Evolutionary conservation across 2,888 invertebrate genomes (phyloP), one percentile per base, ranked within the genome.

Genomic region (Bibio marci): DNA sequence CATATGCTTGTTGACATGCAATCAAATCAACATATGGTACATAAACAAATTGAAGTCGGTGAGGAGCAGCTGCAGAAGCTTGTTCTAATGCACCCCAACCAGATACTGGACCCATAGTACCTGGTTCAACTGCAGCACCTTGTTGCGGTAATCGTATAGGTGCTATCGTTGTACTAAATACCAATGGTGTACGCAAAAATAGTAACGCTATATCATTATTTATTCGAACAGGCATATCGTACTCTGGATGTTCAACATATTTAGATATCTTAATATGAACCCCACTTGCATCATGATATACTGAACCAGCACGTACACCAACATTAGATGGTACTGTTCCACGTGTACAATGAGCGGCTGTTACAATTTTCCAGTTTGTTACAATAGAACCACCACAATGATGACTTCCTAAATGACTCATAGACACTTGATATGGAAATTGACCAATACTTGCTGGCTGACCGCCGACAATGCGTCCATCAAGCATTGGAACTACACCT

Each of bases 331-430:
- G 44, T 8, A 48, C 47, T 12, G 41, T 34, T 32, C 62, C 58
- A 25, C 47, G 43, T 30, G 67, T 52, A 46, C 74, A 75, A 49
- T 75, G 73, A 4, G 73, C 74, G n/a, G 73, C 73, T 2, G 72
- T 74, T 1, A 74, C 42, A 4, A 70, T 59, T 22, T 65, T 63
- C 30, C 59, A 53, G 14, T 50, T 53, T 33, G 64, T 63, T 17
- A 75, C 55, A 14, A 70, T 62, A 6, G 67, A 54, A 1, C 69
- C 73, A 1, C 74, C 73, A 46, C 74, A 75, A 0, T 56, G 53
- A 45, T 73, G 73, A 0, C 54, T 48, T 2, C 64, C 66, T 13
- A 56, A 48, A 13, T 47, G 47, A 17, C 50, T 51, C 4, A 59
- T 22, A 1, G 58, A 58, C 2, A 56, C 46, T 44, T 54, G 53